A percentile compares a stretch with the other conserved stretches of the same genome.
Conservation (phyloP, 2,888 invertebrate genomes). For the Caenorhabditis virilis region DNA sequence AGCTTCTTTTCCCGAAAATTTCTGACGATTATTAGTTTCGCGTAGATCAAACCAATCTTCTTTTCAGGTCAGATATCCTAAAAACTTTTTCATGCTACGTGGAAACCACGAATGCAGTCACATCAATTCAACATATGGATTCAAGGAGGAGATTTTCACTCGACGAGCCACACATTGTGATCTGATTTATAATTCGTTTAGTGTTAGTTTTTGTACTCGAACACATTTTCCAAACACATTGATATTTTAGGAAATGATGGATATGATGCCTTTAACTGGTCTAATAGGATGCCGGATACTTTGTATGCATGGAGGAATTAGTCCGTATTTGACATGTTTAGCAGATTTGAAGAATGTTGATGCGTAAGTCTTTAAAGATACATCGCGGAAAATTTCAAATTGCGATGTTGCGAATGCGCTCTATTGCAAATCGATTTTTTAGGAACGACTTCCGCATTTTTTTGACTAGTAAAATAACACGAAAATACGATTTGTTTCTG, state of each 20-base stretch:
- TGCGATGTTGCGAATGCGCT: too few relatives aligned
- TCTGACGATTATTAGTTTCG: too few relatives aligned
- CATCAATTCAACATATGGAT: slow-evolving; percentile 52
- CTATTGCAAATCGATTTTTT: too few relatives aligned
- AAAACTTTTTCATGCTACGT: slow-evolving; percentile 55
- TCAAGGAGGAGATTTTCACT: slow-evolving; percentile 43
- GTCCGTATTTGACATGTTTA: slow-evolving; percentile 32
- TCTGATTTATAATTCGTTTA: slow-evolving; percentile 7
- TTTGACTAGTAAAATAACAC: too few relatives aligned
- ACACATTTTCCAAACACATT: slow-evolving; percentile 2
- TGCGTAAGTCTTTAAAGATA: slow-evolving; percentile 2
- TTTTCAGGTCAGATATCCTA: slow-evolving; percentile 46
- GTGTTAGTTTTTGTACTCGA: slow-evolving; percentile 8
- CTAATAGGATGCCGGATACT: slow-evolving; percentile 72
- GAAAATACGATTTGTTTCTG: too few relatives aligned
- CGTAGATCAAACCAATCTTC: too few relatives aligned
- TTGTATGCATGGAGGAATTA: slow-evolving; percentile 64
- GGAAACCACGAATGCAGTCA: slow-evolving; percentile 52
- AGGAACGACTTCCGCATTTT: too few relatives aligned
- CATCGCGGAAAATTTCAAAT: too few relatives aligned
- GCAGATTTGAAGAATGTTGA: slow-evolving; percentile 28
- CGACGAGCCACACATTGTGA: slow-evolving; percentile 3
- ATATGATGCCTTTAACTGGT: slow-evolving; percentile 72
- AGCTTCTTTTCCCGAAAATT: slow-evolving; percentile 4
- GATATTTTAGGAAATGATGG: slow-evolving; percentile 69